Evolutionary conservation across 2,888 invertebrate genomes (phyloP), one percentile per base, ranked within the genome.

Genomic region (Lypha dubia): DNA sequence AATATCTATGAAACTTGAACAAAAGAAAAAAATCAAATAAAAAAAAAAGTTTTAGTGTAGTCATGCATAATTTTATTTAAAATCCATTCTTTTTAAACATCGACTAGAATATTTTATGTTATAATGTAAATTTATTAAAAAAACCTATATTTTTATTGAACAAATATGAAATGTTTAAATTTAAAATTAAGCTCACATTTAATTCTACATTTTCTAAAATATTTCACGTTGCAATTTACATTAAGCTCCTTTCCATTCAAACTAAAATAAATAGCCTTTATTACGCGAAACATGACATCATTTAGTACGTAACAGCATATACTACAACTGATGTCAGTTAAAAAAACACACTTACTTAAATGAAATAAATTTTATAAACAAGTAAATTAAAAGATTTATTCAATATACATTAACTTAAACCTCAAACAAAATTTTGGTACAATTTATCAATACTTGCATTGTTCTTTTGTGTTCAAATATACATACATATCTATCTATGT

Each of bases 11-110:
- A 68, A 67, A 32, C 32, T 60, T 49, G 0, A 41, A 35, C 4
- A 24, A 38, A 35, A 76, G 22, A 41, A 22, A 60, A 35, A 56
- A 17, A 13, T 13, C 53, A 67, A 62, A 28, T 15, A 51, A 77
- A 62, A 68, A 35, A 49, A 60, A 77, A 77, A 68, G 68, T 41
- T 51, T 77, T 77, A 77, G 68, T 70, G 13, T 70, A 77, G 68
- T 62, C 68, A 77, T 77, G 60, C 68, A 70, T 60, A 68, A 51
- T 70, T 68, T 77, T 68, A 68, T 68, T 77, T 70, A 51, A 44
- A 68, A 70, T 28, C 51, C 51, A 68, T 77, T 77, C 46, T 53
- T 74, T 65, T 56, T 13, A 60, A 60, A 68, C 49, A 38, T 70
- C 68, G 32, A 70, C 51, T 77, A 77, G 28, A 51, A 38, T 44